phyloP scores from a whole-genome alignment of 2,113 vertebrate species.

The Chionis minor region DNA sequence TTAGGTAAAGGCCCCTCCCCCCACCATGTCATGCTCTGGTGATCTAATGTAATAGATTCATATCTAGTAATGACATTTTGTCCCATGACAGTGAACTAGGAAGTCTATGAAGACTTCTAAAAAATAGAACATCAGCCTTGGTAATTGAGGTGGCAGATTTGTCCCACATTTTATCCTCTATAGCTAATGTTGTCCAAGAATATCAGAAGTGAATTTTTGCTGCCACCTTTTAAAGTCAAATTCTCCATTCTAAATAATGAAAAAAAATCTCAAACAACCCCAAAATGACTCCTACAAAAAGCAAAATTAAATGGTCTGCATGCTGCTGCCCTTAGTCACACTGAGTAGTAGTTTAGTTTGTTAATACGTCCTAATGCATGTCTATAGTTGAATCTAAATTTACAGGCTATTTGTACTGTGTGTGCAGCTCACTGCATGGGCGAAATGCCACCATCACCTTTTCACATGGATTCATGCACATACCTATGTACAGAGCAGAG shows the following conservation, averaged over 20 bases:
- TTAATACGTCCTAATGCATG: neutral
- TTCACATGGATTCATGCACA: neutral
- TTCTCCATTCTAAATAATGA: neutral
- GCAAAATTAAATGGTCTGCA: accelerated
- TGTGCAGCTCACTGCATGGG: neutral
- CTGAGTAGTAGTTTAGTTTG: neutral
- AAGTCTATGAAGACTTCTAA: neutral
- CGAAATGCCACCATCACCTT: neutral
- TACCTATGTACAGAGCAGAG: neutral
- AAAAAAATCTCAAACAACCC: neutral
- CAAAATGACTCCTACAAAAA: neutral
- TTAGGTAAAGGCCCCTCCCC: neutral
- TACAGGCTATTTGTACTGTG: neutral
- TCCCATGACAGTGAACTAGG: neutral
- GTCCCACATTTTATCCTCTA: neutral
- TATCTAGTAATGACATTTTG: neutral
- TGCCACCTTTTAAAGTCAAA: neutral
- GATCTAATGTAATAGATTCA: neutral
- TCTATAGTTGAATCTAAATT: neutral
- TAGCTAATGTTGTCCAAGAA: neutral
- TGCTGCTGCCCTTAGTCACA: neutral
- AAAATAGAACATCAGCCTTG: neutral
- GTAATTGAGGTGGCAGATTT: neutral
- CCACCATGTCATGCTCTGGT: neutral
- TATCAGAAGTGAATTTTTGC: neutral